Evolutionary conservation across 2,888 invertebrate species (phyloP).

Genomic region (Drosophila koepferae): DNA sequence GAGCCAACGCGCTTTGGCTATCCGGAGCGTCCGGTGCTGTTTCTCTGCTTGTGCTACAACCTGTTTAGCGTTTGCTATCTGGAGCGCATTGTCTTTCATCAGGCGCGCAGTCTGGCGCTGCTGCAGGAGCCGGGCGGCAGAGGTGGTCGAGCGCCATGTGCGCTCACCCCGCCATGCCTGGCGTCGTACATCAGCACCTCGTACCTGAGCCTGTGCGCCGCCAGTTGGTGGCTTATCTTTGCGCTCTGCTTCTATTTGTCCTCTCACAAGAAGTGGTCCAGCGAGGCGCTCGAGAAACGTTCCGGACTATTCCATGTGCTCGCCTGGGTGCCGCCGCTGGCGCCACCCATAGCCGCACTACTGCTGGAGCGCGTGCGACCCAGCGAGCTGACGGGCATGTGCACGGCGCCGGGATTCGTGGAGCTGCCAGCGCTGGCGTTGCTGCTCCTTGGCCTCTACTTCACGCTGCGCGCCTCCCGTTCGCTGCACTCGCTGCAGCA

Average conservation of each 20-base stretch:
- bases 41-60: slow-evolving; percentile 94
- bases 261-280: slow-evolving; percentile 96
- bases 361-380: slow-evolving; percentile 92
- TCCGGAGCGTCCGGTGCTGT: slow-evolving; percentile 96
- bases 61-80: slow-evolving; percentile 91
- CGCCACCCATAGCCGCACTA: slow-evolving; percentile 93
- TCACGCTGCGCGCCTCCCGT: slow-evolving; percentile 83
- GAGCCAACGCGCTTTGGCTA: slow-evolving; percentile 96
- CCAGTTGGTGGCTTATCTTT: slow-evolving; percentile 95
- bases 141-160: slow-evolving; percentile 82
- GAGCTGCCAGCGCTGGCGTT: slow-evolving; percentile 83
- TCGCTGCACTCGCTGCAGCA: slow-evolving; percentile 83
- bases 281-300: slow-evolving; percentile 94
- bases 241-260: slow-evolving; percentile 96
- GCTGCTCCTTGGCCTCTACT: slow-evolving; percentile 81
- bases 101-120: slow-evolving; percentile 78
- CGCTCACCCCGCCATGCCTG: slow-evolving; percentile 88
- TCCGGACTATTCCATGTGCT: slow-evolving; percentile 94
- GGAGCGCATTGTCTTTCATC: slow-evolving; percentile 88
- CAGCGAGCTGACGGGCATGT: slow-evolving; percentile 93
- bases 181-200: slow-evolving; percentile 91
- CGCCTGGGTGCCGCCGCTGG: slow-evolving; percentile 95
- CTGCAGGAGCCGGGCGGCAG: slow-evolving; percentile 84
- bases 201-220: slow-evolving; percentile 92
- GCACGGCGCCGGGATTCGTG: slow-evolving; percentile 87